These are phyloP conservation scores for Alouatta palliata DNA, from an alignment of 2,113 vertebrate genomes.

Conservation along the genomic window DNA sequence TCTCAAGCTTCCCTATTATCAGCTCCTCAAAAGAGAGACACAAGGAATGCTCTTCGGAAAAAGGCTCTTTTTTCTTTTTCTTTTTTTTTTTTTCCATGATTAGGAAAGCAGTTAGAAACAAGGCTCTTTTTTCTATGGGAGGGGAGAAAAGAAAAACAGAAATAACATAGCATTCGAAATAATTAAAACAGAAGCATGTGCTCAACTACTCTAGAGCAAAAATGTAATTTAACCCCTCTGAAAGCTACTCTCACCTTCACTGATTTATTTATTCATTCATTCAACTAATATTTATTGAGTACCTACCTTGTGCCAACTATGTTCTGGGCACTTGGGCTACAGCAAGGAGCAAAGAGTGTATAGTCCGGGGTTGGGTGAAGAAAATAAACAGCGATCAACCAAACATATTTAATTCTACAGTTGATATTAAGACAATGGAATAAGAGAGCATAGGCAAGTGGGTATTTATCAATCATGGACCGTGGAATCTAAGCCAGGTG, in stretches of 20 bases:
- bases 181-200: neutral
- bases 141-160: neutral
- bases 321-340: neutral
- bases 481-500: neutral
- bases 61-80: conserved; percentile 85
- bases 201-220: neutral
- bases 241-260: neutral
- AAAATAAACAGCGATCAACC: neutral
- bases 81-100: neutral
- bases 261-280: neutral
- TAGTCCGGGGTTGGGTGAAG: neutral
- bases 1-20: conserved; percentile 87
- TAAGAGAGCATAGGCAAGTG: neutral
- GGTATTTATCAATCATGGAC: neutral
- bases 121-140: conserved; percentile 82
- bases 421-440: neutral
- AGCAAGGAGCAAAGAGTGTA: neutral
- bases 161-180: neutral
- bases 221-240: neutral
- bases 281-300: neutral
- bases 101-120: conserved; percentile 4
- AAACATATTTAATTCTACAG: neutral
- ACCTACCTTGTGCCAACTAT: neutral
- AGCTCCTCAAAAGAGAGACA: conserved; percentile 87
- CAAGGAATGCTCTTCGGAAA: conserved; percentile 82